phyloP scores from a whole-genome alignment of 2,888 invertebrate genomes.

The Rhyacophila evoluta region DNA sequence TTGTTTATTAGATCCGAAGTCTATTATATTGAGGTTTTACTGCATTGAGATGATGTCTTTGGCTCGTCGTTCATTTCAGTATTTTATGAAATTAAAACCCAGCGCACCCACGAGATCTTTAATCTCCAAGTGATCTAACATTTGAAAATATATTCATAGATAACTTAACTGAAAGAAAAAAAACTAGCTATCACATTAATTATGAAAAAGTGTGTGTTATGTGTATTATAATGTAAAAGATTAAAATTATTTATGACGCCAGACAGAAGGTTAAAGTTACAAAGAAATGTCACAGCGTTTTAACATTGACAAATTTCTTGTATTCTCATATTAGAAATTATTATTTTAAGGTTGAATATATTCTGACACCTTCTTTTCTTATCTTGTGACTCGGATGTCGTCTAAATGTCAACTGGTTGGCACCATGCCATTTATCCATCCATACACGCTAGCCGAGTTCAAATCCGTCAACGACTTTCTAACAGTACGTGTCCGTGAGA shows the following conservation, averaged over 20 bases:
- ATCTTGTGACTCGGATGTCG: not conserved
- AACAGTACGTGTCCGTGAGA: not conserved
- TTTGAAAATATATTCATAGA: no score
- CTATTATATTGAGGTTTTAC: no score
- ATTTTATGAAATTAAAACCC: no score
- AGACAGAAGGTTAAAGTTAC: not conserved
- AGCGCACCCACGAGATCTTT: no score
- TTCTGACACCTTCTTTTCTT: not conserved
- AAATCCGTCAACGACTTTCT: slow-evolving; percentile 5
- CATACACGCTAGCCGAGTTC: not conserved
- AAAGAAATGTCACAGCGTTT: not conserved
- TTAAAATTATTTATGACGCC: not conserved
- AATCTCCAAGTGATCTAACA: no score
- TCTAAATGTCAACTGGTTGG: slow-evolving; percentile 12
- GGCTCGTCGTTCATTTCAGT: no score
- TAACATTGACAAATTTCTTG: not conserved
- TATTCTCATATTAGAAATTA: not conserved
- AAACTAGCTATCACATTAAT: no score
- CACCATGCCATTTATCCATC: not conserved
- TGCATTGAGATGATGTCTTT: no score
- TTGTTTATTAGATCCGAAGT: no score
- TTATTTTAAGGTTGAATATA: not conserved
- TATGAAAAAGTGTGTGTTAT: no score
- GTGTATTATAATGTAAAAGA: no score
- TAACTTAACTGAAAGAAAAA: no score